Percentiles rank a stretch among this genome's conserved stretches.
Conservation (phyloP, 2,797 vertebrate species). For the Aldrovandia affinis region DNA sequence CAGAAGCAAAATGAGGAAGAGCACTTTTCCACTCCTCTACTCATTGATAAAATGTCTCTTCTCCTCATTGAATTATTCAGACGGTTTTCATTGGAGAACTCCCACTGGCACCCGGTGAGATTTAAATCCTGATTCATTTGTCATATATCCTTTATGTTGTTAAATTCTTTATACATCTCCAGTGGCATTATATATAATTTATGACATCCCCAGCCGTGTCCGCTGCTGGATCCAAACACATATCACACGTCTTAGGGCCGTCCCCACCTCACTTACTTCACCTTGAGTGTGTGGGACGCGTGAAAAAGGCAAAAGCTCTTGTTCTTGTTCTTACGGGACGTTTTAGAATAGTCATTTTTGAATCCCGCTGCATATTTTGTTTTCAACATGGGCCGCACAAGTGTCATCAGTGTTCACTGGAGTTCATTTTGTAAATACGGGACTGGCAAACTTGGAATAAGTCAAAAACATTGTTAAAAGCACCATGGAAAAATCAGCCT, state of each 20-base stretch:
- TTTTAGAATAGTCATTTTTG: slow-evolving; percentile 45
- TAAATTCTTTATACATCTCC: slow-evolving; percentile 84
- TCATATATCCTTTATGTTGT: slow-evolving; percentile 83
- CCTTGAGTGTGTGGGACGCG: slow-evolving; percentile 64
- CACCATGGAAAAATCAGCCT: not conserved
- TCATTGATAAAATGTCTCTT: slow-evolving; percentile 81
- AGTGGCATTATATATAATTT: slow-evolving; percentile 77
- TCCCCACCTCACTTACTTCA: slow-evolving; percentile 60
- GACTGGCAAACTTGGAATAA: not conserved
- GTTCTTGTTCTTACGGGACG: slow-evolving; percentile 54
- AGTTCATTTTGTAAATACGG: not conserved
- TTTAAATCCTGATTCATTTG: slow-evolving; percentile 85
- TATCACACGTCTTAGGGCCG: slow-evolving; percentile 69
- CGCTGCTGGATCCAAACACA: slow-evolving; percentile 73
- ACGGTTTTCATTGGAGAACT: slow-evolving; percentile 77
- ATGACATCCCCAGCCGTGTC: slow-evolving; percentile 71
- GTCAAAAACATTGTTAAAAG: slow-evolving; percentile 1
- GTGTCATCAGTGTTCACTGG: not conserved
- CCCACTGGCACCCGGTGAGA: slow-evolving; percentile 76
- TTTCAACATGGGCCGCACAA: slow-evolving; percentile 27
- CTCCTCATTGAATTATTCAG: slow-evolving; percentile 77
- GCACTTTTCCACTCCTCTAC: slow-evolving; percentile 61
- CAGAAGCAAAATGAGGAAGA: slow-evolving; percentile 45
- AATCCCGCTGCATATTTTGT: slow-evolving; percentile 38
- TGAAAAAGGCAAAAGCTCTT: slow-evolving; percentile 70